Percentiles rank a stretch among this genome's conserved stretches.
Conservation (phyloP, 2,888 invertebrate species). For the Stenodema calcarata region DNA sequence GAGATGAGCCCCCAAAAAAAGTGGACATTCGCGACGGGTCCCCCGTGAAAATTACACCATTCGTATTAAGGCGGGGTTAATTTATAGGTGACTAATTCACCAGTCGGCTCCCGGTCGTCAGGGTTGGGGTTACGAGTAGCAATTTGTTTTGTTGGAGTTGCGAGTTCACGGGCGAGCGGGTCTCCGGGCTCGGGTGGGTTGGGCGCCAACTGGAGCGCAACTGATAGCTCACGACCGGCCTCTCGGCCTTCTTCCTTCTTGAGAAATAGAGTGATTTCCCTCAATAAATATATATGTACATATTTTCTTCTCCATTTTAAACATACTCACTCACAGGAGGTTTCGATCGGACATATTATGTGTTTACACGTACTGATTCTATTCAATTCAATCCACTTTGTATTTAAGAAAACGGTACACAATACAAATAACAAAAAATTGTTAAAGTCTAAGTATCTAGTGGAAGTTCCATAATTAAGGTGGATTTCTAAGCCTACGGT, state of each 20-base stretch:
- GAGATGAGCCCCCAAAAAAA: no score
- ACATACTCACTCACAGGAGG: no score
- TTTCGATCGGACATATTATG: no score
- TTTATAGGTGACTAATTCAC: background rate
- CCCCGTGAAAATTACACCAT: background rate
- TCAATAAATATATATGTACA: background rate
- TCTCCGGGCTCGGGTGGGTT: background rate
- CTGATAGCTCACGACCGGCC: conserved; percentile 7
- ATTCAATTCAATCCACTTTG: no score
- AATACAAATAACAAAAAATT: no score
- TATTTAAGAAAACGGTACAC: no score
- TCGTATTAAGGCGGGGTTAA: background rate
- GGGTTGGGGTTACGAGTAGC: background rate
- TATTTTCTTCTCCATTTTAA: no score
- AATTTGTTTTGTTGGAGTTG: conserved; percentile 1
- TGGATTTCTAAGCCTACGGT: no score
- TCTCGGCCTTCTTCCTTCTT: background rate
- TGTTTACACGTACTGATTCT: no score
- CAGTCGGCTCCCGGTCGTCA: background rate
- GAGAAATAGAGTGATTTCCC: background rate
- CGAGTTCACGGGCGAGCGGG: conserved; percentile 2
- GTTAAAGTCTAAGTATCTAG: no score
- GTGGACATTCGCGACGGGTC: no score
- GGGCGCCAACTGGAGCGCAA: background rate
- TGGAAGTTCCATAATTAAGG: no score